These are phyloP conservation scores for Ectropis crepuscularia DNA, from an alignment of 2,888 invertebrate species.

Conservation along the genomic window DNA sequence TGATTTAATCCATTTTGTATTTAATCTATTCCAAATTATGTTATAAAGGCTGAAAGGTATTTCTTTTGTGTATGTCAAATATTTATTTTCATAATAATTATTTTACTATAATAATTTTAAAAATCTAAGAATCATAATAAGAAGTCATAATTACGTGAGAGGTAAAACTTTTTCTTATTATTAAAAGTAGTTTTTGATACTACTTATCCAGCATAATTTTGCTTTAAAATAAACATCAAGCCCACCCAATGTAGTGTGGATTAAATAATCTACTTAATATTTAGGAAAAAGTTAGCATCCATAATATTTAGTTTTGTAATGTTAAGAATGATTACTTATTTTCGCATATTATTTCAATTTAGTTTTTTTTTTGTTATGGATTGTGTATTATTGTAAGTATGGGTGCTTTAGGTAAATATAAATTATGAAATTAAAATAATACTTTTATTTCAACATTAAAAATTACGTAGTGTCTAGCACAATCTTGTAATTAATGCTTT, in stretches of 20 bases:
- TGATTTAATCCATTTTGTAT: constrained; percentile 15
- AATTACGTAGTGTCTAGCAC: no score
- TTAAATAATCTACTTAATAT: constrained; percentile 6
- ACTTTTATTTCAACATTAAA: constrained; percentile 10
- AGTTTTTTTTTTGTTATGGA: constrained; percentile 20
- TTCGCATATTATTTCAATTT: constrained; percentile 56
- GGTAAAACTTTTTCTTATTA: not conserved
- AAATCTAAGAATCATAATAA: not conserved
- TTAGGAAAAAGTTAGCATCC: not conserved
- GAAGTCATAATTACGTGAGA: not conserved
- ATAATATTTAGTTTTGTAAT: constrained; percentile 2
- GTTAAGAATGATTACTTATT: constrained; percentile 7
- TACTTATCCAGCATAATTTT: not conserved
- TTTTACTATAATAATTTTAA: not conserved
- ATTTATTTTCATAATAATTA: not conserved
- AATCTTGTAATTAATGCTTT: no score
- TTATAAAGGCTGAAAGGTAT: constrained; percentile 14
- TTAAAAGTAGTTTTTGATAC: not conserved
- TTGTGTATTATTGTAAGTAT: constrained; percentile 37
- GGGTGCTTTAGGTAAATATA: constrained; percentile 46
- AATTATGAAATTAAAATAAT: constrained; percentile 11
- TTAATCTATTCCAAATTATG: constrained; percentile 28
- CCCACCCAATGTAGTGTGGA: not conserved
- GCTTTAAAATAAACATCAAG: no score
- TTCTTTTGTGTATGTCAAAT: not conserved